Conservation (phyloP, 2,888 invertebrate genomes). For the Sarcophaga carnaria region DNA sequence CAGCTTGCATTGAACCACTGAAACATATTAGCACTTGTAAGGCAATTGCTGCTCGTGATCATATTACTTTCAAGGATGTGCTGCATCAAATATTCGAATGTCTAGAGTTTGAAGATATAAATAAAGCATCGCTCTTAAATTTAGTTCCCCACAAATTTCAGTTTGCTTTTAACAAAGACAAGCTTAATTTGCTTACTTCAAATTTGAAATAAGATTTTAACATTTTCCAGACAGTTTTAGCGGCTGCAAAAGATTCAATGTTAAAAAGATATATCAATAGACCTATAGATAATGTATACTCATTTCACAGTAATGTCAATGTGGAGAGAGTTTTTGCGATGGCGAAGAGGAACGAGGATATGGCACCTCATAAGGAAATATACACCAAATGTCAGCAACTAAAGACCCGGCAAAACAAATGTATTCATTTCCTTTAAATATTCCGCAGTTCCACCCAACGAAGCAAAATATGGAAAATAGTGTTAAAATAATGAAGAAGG, state of each 20-base stretch:
- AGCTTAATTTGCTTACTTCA: conserved; percentile 39
- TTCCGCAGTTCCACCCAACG: conserved; percentile 3
- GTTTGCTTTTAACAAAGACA: conserved; percentile 26
- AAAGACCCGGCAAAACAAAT: conserved; percentile 17
- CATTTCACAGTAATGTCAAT: too few species aligned
- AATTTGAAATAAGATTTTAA: conserved; percentile 34
- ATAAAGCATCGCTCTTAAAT: conserved; percentile 15
- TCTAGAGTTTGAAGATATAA: conserved; percentile 3
- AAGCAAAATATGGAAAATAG: conserved; percentile 18
- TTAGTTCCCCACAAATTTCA: conserved; percentile 5
- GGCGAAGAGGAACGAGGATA: conserved; percentile 4
- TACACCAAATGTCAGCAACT: conserved; percentile 1
- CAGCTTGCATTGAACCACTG: conserved; percentile 41
- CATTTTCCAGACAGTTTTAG: conserved; percentile 15
- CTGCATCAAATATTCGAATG: conserved; percentile 21
- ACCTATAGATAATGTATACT: too few species aligned
- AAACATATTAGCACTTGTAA: conserved; percentile 45
- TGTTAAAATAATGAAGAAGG: conserved; percentile 20
- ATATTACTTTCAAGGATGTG: conserved; percentile 43
- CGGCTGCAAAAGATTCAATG: conserved; percentile 30
- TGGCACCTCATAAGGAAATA: neutral
- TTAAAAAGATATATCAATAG: conserved; percentile 19
- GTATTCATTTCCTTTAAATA: conserved; percentile 16
- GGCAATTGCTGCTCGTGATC: conserved; percentile 29
- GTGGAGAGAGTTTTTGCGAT: conserved; percentile 15